Conservation (phyloP, 35 echinoderm and acorn worm genomes). For the Amphiura filiformis region DNA sequence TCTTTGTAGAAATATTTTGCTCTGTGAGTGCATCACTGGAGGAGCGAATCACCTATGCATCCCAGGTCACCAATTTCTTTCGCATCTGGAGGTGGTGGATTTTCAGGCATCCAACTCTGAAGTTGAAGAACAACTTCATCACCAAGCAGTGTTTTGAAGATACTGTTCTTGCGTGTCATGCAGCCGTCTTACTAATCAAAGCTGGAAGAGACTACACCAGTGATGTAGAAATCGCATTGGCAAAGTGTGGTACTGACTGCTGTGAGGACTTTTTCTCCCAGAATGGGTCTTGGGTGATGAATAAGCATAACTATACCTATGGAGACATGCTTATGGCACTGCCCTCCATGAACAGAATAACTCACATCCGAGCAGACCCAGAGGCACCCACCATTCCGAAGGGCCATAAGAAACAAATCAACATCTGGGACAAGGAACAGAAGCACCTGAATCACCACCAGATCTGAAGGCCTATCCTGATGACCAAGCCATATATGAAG, state of each 20-base stretch:
- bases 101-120: background rate
- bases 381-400: background rate
- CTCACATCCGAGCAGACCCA: background rate
- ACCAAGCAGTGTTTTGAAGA: background rate
- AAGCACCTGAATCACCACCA: background rate
- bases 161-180: background rate
- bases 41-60: background rate
- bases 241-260: background rate
- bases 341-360: conserved; percentile 8
- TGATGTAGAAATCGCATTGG: background rate
- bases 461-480: background rate
- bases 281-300: background rate
- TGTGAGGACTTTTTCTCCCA: background rate
- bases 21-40: conserved; percentile 4
- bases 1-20: conserved; percentile 19
- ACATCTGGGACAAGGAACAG: conserved; percentile 4
- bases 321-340: background rate
- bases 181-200: background rate
- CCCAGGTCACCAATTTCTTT: background rate
- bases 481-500: background rate
- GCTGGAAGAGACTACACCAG: background rate
- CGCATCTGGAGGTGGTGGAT: conserved; percentile 15
- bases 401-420: background rate
- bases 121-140: background rate
- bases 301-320: background rate